Evolutionary conservation across 2,888 invertebrate genomes (phyloP).

Genomic region (Vandiemenella viatica): DNA sequence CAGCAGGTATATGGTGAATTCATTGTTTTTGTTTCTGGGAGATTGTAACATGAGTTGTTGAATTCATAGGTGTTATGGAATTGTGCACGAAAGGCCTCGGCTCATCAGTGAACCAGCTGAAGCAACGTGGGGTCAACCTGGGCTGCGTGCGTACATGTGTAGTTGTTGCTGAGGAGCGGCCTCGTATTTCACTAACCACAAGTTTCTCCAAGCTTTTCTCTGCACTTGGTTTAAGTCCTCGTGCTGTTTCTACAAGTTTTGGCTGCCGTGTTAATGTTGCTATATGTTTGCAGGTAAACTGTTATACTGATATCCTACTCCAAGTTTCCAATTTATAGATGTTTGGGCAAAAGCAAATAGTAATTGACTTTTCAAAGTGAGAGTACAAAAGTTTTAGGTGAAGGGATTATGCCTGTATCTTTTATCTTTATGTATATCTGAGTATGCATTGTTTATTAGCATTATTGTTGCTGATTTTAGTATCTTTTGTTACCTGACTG

Average conservation of each 20-base stretch:
- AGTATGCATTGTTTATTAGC: too few species aligned
- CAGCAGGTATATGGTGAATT: neutral
- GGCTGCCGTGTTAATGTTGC: conserved; percentile 97
- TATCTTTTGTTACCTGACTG: too few species aligned
- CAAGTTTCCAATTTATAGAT: neutral
- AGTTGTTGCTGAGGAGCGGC: conserved; percentile 95
- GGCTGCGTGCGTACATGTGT: conserved; percentile 95
- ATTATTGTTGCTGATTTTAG: too few species aligned
- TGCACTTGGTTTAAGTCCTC: conserved; percentile 81
- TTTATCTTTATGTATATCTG: neutral
- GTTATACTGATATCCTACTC: neutral
- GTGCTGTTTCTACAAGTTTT: conserved; percentile 97
- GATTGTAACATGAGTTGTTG: too few species aligned
- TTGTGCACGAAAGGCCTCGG: conserved; percentile 95
- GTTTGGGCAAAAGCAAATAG: too few species aligned
- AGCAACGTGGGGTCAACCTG: conserved; percentile 79
- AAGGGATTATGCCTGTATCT: neutral
- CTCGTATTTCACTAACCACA: conserved; percentile 82
- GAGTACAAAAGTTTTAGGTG: neutral
- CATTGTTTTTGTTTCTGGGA: neutral
- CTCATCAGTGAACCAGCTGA: conserved; percentile 80
- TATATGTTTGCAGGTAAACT: conserved; percentile 74
- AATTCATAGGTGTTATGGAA: conserved; percentile 82
- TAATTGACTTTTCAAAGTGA: too few species aligned
- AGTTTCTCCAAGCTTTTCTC: conserved; percentile 95